phyloP scores from a whole-genome alignment of 2,113 vertebrate species.

The Tupaia tana region DNA sequence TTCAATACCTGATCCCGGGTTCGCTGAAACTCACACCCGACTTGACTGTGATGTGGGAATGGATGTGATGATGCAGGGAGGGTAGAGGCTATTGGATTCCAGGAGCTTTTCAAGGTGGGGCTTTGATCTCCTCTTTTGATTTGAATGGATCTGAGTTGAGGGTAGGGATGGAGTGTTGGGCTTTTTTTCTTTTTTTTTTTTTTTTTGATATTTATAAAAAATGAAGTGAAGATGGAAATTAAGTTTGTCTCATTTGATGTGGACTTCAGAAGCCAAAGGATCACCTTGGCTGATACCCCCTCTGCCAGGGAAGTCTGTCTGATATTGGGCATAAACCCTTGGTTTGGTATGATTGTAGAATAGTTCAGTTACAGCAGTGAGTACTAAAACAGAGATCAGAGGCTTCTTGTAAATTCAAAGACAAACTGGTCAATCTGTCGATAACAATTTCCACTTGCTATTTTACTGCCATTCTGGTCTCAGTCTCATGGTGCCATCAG shows the following conservation, averaged over 20 bases:
- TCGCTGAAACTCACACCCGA: constrained; percentile 86
- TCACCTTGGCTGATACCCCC: background rate
- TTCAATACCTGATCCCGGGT: constrained; percentile 88
- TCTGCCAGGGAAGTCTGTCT: too few species aligned
- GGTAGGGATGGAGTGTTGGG: background rate
- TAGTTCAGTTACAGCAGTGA: accelerated
- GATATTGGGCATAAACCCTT: background rate
- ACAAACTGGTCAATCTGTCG: background rate
- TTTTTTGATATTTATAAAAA: constrained; percentile 71
- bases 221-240: constrained; percentile 71
- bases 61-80: constrained; percentile 82
- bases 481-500: background rate
- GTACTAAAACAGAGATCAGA: background rate
- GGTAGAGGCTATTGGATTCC: constrained; percentile 88
- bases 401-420: background rate
- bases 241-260: constrained; percentile 62
- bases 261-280: constrained; percentile 54
- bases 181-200: constrained; percentile 27
- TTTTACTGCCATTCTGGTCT: background rate
- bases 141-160: constrained; percentile 37
- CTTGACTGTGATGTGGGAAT: constrained; percentile 84
- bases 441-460: background rate
- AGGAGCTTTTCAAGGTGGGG: constrained; percentile 83
- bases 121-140: constrained; percentile 80
- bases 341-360: background rate